Base-by-base conservation (phyloP, 2,113 vertebrate species). In the Ellobius talpinus region DNA sequence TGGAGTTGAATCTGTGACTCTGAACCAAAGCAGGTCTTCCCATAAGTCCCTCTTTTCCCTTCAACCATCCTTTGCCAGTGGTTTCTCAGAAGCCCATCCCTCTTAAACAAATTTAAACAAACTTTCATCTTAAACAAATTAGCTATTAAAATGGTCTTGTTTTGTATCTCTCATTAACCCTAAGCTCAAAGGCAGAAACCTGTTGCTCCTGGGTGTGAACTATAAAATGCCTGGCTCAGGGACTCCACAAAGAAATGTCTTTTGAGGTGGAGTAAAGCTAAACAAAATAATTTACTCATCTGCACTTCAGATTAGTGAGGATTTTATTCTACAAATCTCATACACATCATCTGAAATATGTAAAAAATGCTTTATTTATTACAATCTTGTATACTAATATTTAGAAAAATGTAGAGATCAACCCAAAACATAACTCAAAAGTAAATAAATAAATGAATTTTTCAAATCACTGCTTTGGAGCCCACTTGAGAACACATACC, bases 391-490 rank as follows among this genome's bases (percentile, higher is more conserved):
- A 92, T 79, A 90, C 74, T 94, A 88, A 93, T 21, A 0, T 94
- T 96, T 79, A 93, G 92, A 94, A 96, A 96, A 94, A 97, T 96
- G 97, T 85, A 96, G 74, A 31, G 84, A 93, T 76, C 50, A 66
- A 97, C 87, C 93, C 96, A 98, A 97, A 98, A 93, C 87, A 96
- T 95, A 93, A 97, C 93, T 97, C 96, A 97, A 96, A 96, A 97
- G 94, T 96, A 90, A 96, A 95, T 94, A 94, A 96, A 58, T 58
- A 58, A 95, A 95, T 95, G 95, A 95, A 87, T 76, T 63, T 45
- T 96, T 93, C 74, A 90, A 94, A 94, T 97, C 92, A 90, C 93
- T 81, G 21, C 74, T 87, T 94, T 97, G 96, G 94, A 97, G 96
- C 78, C 58, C 47, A 85, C 50, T 76, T 93, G 84, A 92, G 87